Base-by-base conservation (phyloP, 2,113 vertebrate genomes). In the Pica pica region DNA sequence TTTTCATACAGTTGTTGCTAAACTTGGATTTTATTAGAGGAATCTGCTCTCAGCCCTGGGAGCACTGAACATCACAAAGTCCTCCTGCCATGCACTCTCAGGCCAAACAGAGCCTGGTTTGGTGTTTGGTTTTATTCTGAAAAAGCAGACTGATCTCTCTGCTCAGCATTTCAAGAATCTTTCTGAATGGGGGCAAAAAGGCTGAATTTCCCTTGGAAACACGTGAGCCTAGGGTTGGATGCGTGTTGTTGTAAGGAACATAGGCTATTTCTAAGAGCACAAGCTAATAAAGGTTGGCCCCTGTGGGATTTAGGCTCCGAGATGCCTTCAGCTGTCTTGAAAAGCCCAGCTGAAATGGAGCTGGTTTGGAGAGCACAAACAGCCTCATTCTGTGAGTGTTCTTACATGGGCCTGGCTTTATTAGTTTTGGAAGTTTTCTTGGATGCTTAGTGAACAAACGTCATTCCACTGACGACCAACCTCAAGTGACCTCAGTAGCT, bases 151-250 rank as follows among this genome's bases (percentile, higher is more conserved):
- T 19, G 11, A 19, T 28, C 22, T 47, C 30, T 44, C 31, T 17
- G 31, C 14, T 67, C 31, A 77, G 47, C 44, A 33, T 79, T 82
- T 68, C 27, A 47, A 52, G 33, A 14, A 59, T 65, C 44, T 65
- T 65, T 39, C 49, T 12, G 4, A 86, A 74, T 11, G 59, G 46
- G 41, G 16, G 22, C 11, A 24, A 52, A 70, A 70, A 52, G 6
- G 18, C 11, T 11, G 33, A 39, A 11, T 59, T 80, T 85, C 83
- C 53, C 50, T 49, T n/a, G 46, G 28, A 37, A 81, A 19, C 11
- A 3, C 13, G 3, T 0, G 14, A 22, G 50, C 50, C 33, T 35
- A 4, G 60, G 46, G 31, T 2, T 2, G 10, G 47, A 3, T 18
- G 0, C 2, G 5, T 4, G 41, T 1, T 35, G 42, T 14, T 69